Evolutionary conservation across 2,888 invertebrate species (phyloP).

Genomic region (Nephrotoma appendiculata): DNA sequence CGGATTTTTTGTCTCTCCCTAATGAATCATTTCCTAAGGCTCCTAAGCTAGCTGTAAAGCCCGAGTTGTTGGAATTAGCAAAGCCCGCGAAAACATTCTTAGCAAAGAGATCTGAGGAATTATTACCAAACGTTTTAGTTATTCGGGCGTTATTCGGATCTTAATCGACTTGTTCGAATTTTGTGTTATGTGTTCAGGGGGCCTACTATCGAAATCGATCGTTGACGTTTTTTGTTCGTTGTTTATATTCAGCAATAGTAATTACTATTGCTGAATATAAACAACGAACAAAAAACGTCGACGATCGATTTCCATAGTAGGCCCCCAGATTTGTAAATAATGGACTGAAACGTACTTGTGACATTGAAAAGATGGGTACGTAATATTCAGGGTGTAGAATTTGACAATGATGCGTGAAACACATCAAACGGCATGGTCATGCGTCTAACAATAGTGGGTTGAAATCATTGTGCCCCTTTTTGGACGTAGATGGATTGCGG

Average conservation of each 20-base stretch:
- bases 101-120: not conserved
- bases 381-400: not conserved
- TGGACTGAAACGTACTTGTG: no score
- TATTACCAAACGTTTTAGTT: not conserved
- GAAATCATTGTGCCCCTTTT: not conserved
- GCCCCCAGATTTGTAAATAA: no score
- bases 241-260: no score
- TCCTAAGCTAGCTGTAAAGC: not conserved
- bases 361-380: not conserved
- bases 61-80: not conserved
- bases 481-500: not conserved
- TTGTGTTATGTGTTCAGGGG: not conserved
- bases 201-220: no score
- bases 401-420: not conserved
- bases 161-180: not conserved
- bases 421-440: not conserved
- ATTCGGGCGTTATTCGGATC: not conserved
- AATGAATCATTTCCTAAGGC: not conserved
- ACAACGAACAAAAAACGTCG: no score
- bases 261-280: no score
- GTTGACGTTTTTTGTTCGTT: no score
- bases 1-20: not conserved
- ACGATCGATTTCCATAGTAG: no score
- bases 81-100: not conserved
- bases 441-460: not conserved